Conservation (phyloP, 2,113 vertebrate genomes). For the Chloropsis hardwickii region DNA sequence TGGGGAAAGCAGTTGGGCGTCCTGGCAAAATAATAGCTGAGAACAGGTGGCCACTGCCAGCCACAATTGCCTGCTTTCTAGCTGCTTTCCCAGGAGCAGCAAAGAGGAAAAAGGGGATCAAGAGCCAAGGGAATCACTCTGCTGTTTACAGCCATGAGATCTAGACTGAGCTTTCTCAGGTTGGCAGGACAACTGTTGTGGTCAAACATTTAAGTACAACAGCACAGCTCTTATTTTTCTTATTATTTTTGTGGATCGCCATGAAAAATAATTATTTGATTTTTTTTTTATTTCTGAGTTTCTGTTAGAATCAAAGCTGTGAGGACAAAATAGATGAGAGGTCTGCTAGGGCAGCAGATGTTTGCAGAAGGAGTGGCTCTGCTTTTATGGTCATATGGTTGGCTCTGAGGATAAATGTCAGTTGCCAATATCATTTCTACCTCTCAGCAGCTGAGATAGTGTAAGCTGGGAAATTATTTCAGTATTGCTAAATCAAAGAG, state of each 20-base stretch:
- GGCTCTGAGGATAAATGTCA: background rate
- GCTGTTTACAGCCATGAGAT: background rate
- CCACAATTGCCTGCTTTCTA: background rate
- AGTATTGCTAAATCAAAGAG: background rate
- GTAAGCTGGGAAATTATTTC: background rate
- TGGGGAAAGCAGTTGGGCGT: background rate
- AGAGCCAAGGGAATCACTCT: background rate
- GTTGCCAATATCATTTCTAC: background rate
- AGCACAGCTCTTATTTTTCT: background rate
- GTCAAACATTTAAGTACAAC: background rate
- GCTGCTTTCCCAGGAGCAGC: background rate
- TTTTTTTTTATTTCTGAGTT: background rate
- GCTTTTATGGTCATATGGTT: background rate
- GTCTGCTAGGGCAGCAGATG: background rate
- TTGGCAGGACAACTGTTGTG: background rate
- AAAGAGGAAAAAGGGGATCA: background rate
- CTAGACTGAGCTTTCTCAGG: background rate
- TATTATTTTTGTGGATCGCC: background rate
- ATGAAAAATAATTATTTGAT: background rate
- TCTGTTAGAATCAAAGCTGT: background rate
- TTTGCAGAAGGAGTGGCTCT: background rate
- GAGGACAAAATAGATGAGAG: background rate
- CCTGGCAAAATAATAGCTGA: background rate
- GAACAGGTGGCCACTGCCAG: background rate
- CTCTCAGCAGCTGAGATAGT: background rate